Conservation (phyloP, 2,888 invertebrate genomes). For the Leptopterna dolabrata region DNA sequence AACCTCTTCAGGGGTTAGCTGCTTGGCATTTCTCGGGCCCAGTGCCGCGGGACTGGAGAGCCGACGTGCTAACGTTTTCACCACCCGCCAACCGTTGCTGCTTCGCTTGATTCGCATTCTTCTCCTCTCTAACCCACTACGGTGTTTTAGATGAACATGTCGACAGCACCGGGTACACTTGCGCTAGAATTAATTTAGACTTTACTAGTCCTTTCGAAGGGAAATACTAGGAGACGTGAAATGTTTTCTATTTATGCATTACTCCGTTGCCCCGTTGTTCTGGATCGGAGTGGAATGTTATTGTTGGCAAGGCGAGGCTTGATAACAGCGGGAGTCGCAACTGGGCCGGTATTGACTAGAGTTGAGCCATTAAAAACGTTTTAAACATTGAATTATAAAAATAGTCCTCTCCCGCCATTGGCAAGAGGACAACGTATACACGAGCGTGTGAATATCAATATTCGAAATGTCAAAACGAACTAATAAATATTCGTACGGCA, state of each 20-base stretch:
- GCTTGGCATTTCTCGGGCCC: slow-evolving; percentile 18
- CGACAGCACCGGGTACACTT: not conserved
- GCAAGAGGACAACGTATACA: too few species aligned
- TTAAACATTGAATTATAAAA: not conserved
- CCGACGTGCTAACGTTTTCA: not conserved
- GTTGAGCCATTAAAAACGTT: not conserved
- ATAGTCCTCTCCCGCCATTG: not conserved
- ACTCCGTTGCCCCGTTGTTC: not conserved
- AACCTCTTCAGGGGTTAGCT: slow-evolving; percentile 1
- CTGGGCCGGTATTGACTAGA: not conserved
- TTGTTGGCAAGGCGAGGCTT: not conserved
- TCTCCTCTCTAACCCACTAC: not conserved
- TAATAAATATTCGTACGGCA: too few species aligned
- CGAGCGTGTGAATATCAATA: too few species aligned
- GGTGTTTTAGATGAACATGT: not conserved
- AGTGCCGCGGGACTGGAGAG: not conserved
- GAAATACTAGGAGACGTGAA: not conserved
- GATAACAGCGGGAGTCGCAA: not conserved
- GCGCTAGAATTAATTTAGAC: not conserved
- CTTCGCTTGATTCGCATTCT: slow-evolving; percentile 1
- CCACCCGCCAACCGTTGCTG: not conserved
- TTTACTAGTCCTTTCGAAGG: not conserved
- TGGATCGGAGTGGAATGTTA: not conserved
- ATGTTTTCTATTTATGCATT: slow-evolving; percentile 7
- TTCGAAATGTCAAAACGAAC: too few species aligned